Evolutionary conservation across 2,888 invertebrate species (phyloP).

Genomic region (Tetrapedia diversipes): DNA sequence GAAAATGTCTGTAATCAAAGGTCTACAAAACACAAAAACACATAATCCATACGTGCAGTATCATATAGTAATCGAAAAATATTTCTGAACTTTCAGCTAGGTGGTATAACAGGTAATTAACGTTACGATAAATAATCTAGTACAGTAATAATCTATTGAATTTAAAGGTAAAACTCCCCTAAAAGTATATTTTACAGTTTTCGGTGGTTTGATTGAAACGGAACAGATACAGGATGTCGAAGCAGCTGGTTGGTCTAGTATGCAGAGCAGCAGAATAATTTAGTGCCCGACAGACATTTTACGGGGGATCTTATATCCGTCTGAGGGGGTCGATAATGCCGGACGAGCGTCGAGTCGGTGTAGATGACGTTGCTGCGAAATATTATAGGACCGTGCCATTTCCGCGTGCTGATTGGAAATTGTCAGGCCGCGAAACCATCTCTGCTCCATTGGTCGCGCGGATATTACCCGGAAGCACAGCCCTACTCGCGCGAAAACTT

Average conservation of each 20-base stretch:
- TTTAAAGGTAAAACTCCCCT: not conserved
- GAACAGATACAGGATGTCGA: not conserved
- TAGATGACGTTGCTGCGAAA: constrained; percentile 67
- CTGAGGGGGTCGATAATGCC: constrained; percentile 78
- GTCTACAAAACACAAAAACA: too few species aligned
- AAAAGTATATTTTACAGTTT: not conserved
- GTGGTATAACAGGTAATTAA: too few species aligned
- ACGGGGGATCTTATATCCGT: constrained; percentile 80
- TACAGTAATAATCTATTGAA: too few species aligned
- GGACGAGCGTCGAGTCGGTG: constrained; percentile 21
- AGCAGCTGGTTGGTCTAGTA: not conserved
- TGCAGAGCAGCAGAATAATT: constrained; percentile 71
- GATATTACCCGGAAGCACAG: constrained; percentile 73
- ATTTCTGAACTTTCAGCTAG: too few species aligned
- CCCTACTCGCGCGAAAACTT: constrained; percentile 70
- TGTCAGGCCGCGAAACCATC: constrained; percentile 78
- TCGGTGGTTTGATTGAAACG: not conserved
- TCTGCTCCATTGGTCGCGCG: constrained; percentile 70
- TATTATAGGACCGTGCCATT: constrained; percentile 78
- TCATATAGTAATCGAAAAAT: too few species aligned
- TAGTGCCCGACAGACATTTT: constrained; percentile 72
- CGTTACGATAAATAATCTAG: too few species aligned
- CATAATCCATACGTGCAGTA: too few species aligned
- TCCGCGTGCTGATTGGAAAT: constrained; percentile 80
- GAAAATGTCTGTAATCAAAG: too few species aligned